Base-by-base conservation (phyloP, 2,797 vertebrate genomes). In the Tragopan temminckii region DNA sequence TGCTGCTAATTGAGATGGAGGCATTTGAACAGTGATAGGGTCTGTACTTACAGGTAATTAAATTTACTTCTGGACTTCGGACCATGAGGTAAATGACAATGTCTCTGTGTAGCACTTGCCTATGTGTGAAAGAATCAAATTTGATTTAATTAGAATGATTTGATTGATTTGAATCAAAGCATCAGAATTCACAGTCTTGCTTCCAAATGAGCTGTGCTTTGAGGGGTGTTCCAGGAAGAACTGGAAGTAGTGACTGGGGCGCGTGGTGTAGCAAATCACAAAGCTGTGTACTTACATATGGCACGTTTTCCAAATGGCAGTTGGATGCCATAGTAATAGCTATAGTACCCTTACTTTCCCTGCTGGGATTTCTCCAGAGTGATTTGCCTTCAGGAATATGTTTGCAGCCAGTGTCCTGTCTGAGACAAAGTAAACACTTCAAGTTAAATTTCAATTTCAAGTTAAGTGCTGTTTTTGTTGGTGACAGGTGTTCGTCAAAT, bases 381-480 rank as follows among this genome's bases (percentile, higher is more conserved):
- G 20, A 62, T 67, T 68, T 55, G 27, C 33, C 12, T 68, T 90
- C n/a, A 58, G 63, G 77, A 89, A 52, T 86, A 23, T 16, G 25
- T 40, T 69, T 82, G 17, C n/a, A 80, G 6, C 52, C 40, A 18
- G 5, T 70, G 33, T 71, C 53, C 23, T 80, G 27, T 64, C 48
- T 0, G 0, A 62, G 18, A 84, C 74, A 35, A 81, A 52, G 45
- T 2, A 75, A 35, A 84, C 79, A 57, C 8, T 70, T 91, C 52
- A 40, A 90, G 38, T 53, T 76, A 24, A 86, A 23, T 69, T 74
- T 91, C 43, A 33, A 86, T 55, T 74, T 91, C 46, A 36, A 86
- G 27, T 62, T 72, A 24, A 86, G 27, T 69, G 3, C 45, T 53
- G 24, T 55, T 84, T 90, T 75, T 68, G 58, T 1, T 7, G 13